These are phyloP conservation scores for Perca schrenkii DNA, from an alignment of 2,113 vertebrate species.

Conservation along the genomic window DNA sequence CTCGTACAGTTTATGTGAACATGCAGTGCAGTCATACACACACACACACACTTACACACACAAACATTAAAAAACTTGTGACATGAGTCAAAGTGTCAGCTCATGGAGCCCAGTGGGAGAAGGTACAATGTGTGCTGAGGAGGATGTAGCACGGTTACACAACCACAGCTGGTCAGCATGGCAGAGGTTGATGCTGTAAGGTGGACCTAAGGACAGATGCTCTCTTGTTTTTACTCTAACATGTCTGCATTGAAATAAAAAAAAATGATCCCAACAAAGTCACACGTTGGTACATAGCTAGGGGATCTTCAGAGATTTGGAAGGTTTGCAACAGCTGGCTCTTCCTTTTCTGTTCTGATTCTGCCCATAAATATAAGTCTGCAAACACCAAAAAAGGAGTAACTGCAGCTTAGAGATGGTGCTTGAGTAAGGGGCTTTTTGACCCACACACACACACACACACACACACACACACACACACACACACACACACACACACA, in stretches of 20 bases:
- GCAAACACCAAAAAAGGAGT: neutral
- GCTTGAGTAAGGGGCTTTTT: neutral
- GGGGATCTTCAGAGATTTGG: neutral
- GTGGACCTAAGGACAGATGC: constrained; percentile 32
- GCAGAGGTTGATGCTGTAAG: constrained; percentile 39
- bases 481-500: no score
- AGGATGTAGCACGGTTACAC: constrained; percentile 63
- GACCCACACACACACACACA: neutral
- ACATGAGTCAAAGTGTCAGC: constrained; percentile 75
- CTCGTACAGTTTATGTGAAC: neutral
- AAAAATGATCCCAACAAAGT: neutral
- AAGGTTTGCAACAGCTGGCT: neutral
- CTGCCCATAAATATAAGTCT: neutral
- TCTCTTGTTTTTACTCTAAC: constrained; percentile 9
- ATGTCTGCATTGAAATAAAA: neutral
- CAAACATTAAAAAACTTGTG: constrained; percentile 30
- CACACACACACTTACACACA: neutral
- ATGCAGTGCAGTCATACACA: neutral
- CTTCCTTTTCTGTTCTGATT: neutral
- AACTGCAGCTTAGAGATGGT: neutral
- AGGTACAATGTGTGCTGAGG: constrained; percentile 40
- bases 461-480: no score
- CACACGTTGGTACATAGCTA: neutral
- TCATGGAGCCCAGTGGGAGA: constrained; percentile 38
- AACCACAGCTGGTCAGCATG: constrained; percentile 57